These are phyloP conservation scores for Aurelia sp. DNA, from an alignment of 30 jellyfish, hydroid and myxozoan species.

Conservation along the genomic window DNA sequence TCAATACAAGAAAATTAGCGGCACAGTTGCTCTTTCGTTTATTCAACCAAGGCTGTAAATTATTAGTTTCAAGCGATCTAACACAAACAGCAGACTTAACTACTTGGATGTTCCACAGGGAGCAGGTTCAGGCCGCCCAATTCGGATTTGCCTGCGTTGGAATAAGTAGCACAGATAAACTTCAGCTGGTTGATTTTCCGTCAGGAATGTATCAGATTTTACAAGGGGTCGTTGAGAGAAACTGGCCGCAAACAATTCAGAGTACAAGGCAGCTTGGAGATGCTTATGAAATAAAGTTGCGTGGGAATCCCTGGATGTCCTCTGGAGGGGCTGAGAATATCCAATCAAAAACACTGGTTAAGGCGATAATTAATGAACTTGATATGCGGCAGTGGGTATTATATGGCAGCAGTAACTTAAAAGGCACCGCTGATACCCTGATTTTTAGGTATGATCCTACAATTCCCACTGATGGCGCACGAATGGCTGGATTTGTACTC, in stretches of 20 bases:
- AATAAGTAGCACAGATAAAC: slow-evolving; percentile 55
- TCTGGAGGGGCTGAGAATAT: slow-evolving; percentile 72
- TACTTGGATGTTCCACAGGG: slow-evolving; percentile 72
- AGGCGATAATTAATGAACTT: slow-evolving; percentile 60
- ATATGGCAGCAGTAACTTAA: slow-evolving; percentile 58
- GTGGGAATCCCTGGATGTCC: slow-evolving; percentile 80
- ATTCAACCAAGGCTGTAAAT: slow-evolving; percentile 52
- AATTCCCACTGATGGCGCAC: slow-evolving; percentile 39
- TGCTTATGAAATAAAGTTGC: slow-evolving; percentile 49
- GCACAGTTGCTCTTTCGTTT: slow-evolving; percentile 53
- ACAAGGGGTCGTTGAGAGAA: slow-evolving; percentile 32
- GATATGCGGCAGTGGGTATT: slow-evolving; percentile 64
- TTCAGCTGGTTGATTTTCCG: slow-evolving; percentile 59
- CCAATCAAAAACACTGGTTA: slow-evolving; percentile 61
- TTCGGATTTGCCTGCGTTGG: slow-evolving; percentile 62
- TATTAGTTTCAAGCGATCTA: slow-evolving; percentile 65
- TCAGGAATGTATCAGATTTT: slow-evolving; percentile 13
- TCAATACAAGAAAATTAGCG: slow-evolving; percentile 32
- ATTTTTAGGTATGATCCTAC: slow-evolving; percentile 63
- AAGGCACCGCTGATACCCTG: slow-evolving; percentile 68
- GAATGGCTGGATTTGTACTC: slow-evolving; percentile 63
- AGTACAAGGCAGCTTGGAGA: slow-evolving; percentile 44
- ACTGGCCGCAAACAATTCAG: slow-evolving; percentile 73
- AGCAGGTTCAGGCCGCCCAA: slow-evolving; percentile 43
- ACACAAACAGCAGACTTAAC: slow-evolving; percentile 66